Evolutionary conservation across 2,888 invertebrate genomes (phyloP).

Genomic region (Polydrusus cervinus): DNA sequence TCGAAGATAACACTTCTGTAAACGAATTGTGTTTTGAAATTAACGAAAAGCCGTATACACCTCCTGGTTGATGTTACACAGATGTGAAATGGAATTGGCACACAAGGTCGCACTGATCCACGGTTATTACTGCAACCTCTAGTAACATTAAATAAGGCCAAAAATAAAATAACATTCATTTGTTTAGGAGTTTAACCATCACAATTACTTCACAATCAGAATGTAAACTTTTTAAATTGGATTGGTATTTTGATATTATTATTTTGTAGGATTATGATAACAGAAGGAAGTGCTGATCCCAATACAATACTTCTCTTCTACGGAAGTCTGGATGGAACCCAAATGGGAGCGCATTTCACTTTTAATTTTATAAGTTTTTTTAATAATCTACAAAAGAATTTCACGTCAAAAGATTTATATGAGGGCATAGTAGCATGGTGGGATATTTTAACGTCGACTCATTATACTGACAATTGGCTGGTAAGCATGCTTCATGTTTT

Average conservation of each 20-base stretch:
- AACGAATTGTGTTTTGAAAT: too few species aligned
- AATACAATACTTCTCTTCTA: constrained; percentile 79
- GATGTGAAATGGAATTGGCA: too few species aligned
- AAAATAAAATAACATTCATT: background rate
- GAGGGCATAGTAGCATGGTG: constrained; percentile 78
- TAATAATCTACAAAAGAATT: background rate
- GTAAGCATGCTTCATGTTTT: constrained; percentile 14
- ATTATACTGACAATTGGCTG: constrained; percentile 61
- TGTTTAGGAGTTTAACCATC: background rate
- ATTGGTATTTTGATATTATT: background rate
- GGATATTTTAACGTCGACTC: constrained; percentile 72
- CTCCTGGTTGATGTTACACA: too few species aligned
- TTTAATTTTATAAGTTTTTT: constrained; percentile 82
- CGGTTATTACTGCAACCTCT: too few species aligned
- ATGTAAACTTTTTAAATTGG: too few species aligned
- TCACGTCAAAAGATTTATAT: constrained; percentile 73
- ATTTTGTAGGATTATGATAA: constrained; percentile 79
- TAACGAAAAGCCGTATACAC: too few species aligned
- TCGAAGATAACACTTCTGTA: too few species aligned
- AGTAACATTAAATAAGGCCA: too few species aligned
- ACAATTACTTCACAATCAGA: too few species aligned
- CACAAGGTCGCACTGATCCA: too few species aligned
- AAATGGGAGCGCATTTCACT: constrained; percentile 81
- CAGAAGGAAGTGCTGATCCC: constrained; percentile 81
- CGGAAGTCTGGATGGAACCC: constrained; percentile 72